Percentiles rank a stretch among this genome's conserved stretches.
These are phyloP conservation scores for Samia ricini DNA, from an alignment of 1,140 invertebrate genomes.

Conservation along the genomic window DNA sequence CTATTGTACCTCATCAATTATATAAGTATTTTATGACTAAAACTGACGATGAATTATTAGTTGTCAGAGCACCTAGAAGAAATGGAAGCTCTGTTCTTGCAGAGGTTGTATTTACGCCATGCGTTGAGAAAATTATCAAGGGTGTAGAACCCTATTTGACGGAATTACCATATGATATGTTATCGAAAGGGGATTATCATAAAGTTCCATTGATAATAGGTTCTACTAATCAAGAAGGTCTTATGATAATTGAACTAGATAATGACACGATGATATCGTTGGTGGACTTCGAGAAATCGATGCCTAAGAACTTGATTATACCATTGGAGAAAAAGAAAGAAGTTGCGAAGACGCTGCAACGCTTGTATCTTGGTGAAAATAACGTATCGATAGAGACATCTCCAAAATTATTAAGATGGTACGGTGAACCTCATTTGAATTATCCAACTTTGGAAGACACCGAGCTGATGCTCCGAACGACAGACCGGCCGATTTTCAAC, in stretches of 20 bases:
- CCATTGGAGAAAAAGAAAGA: constrained; percentile 26
- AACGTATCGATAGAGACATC: constrained; percentile 26
- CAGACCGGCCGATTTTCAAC: constrained; percentile 27
- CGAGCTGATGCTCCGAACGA: constrained; percentile 41
- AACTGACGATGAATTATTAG: constrained; percentile 42
- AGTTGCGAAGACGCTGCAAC: constrained; percentile 27
- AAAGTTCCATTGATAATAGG: constrained; percentile 63
- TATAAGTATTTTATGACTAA: constrained; percentile 49
- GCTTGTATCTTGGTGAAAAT: constrained; percentile 39
- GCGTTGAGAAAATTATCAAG: constrained; percentile 46
- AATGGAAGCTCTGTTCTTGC: constrained; percentile 42
- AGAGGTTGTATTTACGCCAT: constrained; percentile 49
- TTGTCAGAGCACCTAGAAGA: constrained; percentile 44
- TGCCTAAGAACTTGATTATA: constrained; percentile 50
- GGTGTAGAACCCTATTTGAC: constrained; percentile 56
- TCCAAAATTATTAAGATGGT: constrained; percentile 35
- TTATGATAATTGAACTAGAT: constrained; percentile 41
- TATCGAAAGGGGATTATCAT: constrained; percentile 45
- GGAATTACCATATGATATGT: constrained; percentile 39
- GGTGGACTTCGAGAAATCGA: constrained; percentile 37
- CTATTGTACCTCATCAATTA: constrained; percentile 42
- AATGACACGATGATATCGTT: constrained; percentile 38
- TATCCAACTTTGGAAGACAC: constrained; percentile 43
- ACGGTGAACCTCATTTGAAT: constrained; percentile 47
- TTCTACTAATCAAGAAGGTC: constrained; percentile 47